Percentiles rank a stretch among this genome's conserved stretches.
Evolutionary conservation across 2,113 vertebrate species (phyloP).

Genomic region (Perccottus glenii): DNA sequence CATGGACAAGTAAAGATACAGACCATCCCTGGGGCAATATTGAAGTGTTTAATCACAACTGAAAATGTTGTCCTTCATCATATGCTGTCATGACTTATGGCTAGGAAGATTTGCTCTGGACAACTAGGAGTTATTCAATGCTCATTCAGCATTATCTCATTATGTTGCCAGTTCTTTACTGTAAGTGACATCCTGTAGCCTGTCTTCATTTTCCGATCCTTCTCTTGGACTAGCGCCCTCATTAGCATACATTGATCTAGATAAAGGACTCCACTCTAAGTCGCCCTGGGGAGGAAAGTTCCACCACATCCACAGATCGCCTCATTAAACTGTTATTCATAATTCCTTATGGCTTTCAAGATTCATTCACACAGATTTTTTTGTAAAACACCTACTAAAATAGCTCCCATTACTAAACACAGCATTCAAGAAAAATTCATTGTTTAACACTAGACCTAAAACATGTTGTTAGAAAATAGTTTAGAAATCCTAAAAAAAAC

Average conservation of each 20-base stretch:
- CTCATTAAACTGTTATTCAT: slow-evolving; percentile 64
- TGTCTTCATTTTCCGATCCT: slow-evolving; percentile 38
- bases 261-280: slow-evolving; percentile 57
- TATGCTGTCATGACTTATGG: slow-evolving; percentile 30
- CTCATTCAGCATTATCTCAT: slow-evolving; percentile 44
- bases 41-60: slow-evolving; percentile 37
- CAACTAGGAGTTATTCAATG: slow-evolving; percentile 19
- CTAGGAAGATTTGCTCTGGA: slow-evolving; percentile 20
- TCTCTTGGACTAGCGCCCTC: slow-evolving; percentile 50
- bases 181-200: slow-evolving; percentile 34
- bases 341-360: slow-evolving; percentile 44
- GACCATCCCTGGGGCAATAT: slow-evolving; percentile 26
- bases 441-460: too few relatives aligned
- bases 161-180: slow-evolving; percentile 33
- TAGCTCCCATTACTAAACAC: slow-evolving; percentile 21
- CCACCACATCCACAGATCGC: slow-evolving; percentile 47
- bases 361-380: slow-evolving; percentile 44
- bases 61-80: slow-evolving; percentile 31
- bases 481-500: background rate
- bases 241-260: slow-evolving; percentile 72
- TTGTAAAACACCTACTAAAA: slow-evolving; percentile 9
- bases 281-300: slow-evolving; percentile 41
- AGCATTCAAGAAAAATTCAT: background rate
- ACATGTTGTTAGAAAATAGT: background rate
- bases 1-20: slow-evolving; percentile 27